Evolutionary conservation across 2,113 vertebrate species (phyloP).

Genomic region (Calidris pygmaea): DNA sequence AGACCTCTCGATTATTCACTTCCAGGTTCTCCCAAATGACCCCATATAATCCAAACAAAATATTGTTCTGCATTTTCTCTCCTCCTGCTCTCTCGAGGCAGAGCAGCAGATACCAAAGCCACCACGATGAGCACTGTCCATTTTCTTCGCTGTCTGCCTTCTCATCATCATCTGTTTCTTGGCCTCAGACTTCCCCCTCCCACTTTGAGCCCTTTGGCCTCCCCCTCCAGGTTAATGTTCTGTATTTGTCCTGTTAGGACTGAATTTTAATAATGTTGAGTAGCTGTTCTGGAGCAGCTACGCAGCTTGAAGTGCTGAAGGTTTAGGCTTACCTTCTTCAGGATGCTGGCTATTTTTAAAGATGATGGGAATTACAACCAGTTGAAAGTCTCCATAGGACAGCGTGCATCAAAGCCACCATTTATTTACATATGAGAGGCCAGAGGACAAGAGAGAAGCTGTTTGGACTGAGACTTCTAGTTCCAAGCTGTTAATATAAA

Average conservation of each 20-base stretch:
- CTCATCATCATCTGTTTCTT: not conserved
- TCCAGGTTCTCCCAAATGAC: not conserved
- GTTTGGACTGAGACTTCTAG: not conserved
- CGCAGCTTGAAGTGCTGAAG: not conserved
- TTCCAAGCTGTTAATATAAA: not conserved
- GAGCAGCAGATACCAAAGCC: not conserved
- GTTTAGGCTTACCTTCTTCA: not conserved
- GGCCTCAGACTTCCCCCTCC: not conserved
- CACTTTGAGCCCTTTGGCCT: not conserved
- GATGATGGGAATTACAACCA: not conserved
- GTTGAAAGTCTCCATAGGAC: not conserved
- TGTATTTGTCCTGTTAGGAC: not conserved
- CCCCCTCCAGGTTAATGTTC: not conserved
- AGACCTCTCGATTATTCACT: not conserved
- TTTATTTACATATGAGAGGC: not conserved
- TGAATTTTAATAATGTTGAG: not conserved
- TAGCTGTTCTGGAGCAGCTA: not conserved
- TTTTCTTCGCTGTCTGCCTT: not conserved
- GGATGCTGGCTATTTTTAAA: not conserved
- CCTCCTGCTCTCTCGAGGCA: not conserved
- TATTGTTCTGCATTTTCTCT: not conserved
- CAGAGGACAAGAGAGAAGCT: not conserved
- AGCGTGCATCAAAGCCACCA: not conserved
- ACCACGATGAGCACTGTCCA: accelerated
- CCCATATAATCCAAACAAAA: not conserved